These are phyloP conservation scores for Palythoa caribaeorum DNA, from an alignment of 92 coral and sea anemone species.

Conservation along the genomic window DNA sequence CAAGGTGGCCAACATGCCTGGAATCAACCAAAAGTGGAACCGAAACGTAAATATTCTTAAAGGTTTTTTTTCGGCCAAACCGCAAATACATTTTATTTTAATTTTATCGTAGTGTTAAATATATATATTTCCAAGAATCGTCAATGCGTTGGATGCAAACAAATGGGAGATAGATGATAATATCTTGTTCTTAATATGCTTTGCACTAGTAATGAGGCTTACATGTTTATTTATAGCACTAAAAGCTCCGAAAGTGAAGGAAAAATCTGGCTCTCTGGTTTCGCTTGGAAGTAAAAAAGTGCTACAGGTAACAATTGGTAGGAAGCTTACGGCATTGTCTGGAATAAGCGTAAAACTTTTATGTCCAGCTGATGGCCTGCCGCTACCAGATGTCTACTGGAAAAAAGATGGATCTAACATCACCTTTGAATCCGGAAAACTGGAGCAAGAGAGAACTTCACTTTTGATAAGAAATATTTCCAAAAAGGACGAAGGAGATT, in stretches of 20 bases:
- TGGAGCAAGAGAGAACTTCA: slow-evolving; percentile 39
- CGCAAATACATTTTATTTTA: no score
- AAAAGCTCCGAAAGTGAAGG: slow-evolving; percentile 63
- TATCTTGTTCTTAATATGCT: no score
- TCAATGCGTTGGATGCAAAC: no score
- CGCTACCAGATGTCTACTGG: slow-evolving; percentile 76
- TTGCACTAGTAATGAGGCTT: not conserved
- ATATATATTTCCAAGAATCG: no score
- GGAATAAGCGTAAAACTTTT: slow-evolving; percentile 60
- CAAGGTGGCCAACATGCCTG: no score
- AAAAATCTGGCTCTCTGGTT: slow-evolving; percentile 42
- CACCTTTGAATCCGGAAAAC: not conserved
- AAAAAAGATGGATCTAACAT: slow-evolving; percentile 56
- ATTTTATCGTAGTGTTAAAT: no score
- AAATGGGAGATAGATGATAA: no score
- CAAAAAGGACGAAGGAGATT: slow-evolving; percentile 67
- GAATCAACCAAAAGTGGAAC: no score
- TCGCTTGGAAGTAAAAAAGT: slow-evolving; percentile 33
- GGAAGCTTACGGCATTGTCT: slow-evolving; percentile 67
- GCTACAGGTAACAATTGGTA: slow-evolving; percentile 66
- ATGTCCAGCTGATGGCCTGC: slow-evolving; percentile 76
- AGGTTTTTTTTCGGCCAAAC: no score
- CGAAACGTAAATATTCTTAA: no score
- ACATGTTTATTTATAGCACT: slow-evolving; percentile 53
- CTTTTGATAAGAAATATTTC: slow-evolving; percentile 64